Base-by-base conservation (phyloP, 2,888 invertebrate genomes). In the Epirrhoe tristata region DNA sequence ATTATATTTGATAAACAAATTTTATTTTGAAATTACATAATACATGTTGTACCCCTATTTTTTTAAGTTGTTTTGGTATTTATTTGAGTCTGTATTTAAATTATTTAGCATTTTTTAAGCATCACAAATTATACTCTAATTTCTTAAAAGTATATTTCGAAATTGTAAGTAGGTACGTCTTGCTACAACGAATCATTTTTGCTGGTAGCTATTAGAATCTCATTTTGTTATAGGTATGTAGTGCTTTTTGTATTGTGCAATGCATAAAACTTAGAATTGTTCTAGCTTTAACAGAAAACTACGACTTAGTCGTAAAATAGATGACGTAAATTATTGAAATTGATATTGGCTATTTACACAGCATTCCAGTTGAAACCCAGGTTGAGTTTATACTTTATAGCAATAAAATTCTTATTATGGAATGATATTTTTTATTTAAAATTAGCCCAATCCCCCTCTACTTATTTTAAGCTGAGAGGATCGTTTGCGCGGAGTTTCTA, bases 351-450 rank as follows among this genome's bases (percentile, higher is more conserved):
- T 50, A 31, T 57, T 50, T 58, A 55, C 5, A 31, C 5, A 58
- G 63, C 70, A 67, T 70, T 70, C 70, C 70, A 70, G 16, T 58
- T 70, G 31, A 63, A 63, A 36, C 61, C 63, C 43, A 50, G 43
- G 31, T 58, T 66, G 32, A 32, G 24, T 69, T 68, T n/a, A n/a
- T n/a, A n/a, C n/a, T n/a, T 54, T 60, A 66, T n/a, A 56, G 12
- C 53, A 63, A 14, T 66, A 43, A 69, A 69, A 66, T 60, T 24
- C n/a, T 50, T 24, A 66, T 7, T 58, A 24, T 32, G 7, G 8
- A n/a, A 24, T 32, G 0, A 53, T 58, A 50, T 46, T 54, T 53
- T 48, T 39, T 32, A 24, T 24, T 24, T 54, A 46, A 31, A 24
- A 43, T 12, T 17, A 39, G 17, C 39, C 39, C 17, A 39, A 7